Evolutionary conservation across 2,113 vertebrate species (phyloP).

Genomic region (Fulmarus glacialis): DNA sequence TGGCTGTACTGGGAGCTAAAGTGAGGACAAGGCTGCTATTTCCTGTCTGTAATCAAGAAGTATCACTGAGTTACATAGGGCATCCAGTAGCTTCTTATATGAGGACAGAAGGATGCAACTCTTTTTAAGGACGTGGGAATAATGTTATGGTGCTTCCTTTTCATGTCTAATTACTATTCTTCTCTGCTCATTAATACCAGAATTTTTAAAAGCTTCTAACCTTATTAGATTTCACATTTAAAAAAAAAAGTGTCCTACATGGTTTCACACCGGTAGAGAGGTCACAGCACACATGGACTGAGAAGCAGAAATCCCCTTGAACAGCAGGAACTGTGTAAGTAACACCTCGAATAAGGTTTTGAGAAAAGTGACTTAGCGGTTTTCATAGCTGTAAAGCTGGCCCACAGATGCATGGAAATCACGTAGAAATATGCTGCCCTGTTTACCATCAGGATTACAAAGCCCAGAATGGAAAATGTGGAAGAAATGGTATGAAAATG

Average conservation of each 20-base stretch:
- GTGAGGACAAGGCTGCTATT: neutral
- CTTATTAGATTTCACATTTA: neutral
- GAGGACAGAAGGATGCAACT: neutral
- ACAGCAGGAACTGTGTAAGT: slow-evolving; percentile 25
- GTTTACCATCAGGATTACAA: slow-evolving; percentile 2
- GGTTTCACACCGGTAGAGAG: neutral
- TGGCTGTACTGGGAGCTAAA: neutral
- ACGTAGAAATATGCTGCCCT: neutral
- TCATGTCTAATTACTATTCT: neutral
- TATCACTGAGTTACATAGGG: neutral
- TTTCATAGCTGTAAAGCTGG: slow-evolving; percentile 51
- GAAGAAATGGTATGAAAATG: neutral
- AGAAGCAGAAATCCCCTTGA: slow-evolving; percentile 11
- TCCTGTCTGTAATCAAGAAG: neutral
- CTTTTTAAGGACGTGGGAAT: neutral
- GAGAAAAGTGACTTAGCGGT: slow-evolving; percentile 51
- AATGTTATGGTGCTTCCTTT: neutral
- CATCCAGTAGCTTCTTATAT: neutral
- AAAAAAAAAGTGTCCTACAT: neutral
- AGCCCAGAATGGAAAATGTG: neutral
- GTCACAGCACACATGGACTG: neutral
- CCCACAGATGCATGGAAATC: slow-evolving; percentile 1
- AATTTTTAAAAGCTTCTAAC: neutral
- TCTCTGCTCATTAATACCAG: neutral
- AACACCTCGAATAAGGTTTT: neutral